Conservation (phyloP, 2,797 vertebrate species). For the Adelosebastes latens region DNA sequence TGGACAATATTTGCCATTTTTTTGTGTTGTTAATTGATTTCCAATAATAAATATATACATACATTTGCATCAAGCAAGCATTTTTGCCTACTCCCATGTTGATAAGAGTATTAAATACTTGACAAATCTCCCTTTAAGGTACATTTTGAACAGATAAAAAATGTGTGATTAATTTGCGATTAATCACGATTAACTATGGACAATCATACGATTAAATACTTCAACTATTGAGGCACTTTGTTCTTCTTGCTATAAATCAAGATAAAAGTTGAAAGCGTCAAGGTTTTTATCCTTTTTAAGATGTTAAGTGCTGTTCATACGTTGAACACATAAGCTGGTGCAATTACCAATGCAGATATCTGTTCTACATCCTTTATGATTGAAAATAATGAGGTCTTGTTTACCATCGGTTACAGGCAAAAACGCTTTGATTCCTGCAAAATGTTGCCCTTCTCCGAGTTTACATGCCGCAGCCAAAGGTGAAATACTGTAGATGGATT, state of each 20-base stretch:
- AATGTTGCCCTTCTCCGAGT: conserved; percentile 49
- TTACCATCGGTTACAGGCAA: conserved; percentile 65
- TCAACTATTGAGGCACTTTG: conserved; percentile 3
- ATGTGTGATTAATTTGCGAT: too few species aligned
- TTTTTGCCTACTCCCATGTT: too few species aligned
- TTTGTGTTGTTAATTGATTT: too few species aligned
- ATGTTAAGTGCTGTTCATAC: conserved; percentile 38
- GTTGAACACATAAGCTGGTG: conserved; percentile 48
- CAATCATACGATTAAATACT: not conserved
- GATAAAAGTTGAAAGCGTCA: conserved; percentile 3
- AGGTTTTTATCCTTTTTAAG: conserved; percentile 6
- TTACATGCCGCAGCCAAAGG: conserved; percentile 51
- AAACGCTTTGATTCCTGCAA: conserved; percentile 60
- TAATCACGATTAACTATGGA: too few species aligned
- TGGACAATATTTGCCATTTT: too few species aligned
- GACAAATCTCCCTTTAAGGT: too few species aligned
- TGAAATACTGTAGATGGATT: conserved; percentile 50
- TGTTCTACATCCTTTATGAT: conserved; percentile 63
- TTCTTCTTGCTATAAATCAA: conserved; percentile 1
- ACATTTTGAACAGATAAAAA: too few species aligned
- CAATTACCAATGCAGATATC: conserved; percentile 73
- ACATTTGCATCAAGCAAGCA: too few species aligned
- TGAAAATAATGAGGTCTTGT: conserved; percentile 80
- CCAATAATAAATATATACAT: too few species aligned
- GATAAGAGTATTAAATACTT: too few species aligned